Conservation (phyloP, 2,888 invertebrate species). For the Eretmocerus hayati region DNA sequence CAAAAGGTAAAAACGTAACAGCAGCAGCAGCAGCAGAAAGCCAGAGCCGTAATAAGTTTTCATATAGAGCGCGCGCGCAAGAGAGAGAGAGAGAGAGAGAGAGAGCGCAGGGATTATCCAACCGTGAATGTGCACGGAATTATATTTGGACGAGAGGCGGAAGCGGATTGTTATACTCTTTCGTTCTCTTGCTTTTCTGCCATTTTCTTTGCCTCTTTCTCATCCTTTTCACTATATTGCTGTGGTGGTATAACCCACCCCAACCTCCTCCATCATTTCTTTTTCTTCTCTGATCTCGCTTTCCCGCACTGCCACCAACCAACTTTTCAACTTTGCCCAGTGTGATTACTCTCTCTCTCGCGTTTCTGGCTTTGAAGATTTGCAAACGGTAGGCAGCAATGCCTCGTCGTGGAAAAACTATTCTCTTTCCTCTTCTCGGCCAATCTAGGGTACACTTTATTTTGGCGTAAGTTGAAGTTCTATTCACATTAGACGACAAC, state of each 20-base stretch:
- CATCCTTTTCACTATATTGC: constrained; percentile 17
- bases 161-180: constrained; percentile 40
- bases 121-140: constrained; percentile 45
- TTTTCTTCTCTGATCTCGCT: neutral
- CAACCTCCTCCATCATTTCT: neutral
- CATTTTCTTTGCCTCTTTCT: neutral
- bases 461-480: too few relatives aligned
- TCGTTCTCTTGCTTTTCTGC: constrained; percentile 20
- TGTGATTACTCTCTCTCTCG: too few relatives aligned
- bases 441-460: too few relatives aligned
- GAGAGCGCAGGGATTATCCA: constrained; percentile 42
- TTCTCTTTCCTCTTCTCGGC: too few relatives aligned
- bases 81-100: too few relatives aligned
- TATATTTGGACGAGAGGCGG: constrained; percentile 45
- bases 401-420: too few relatives aligned
- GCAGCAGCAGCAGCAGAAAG: constrained; percentile 27
- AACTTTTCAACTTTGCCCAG: too few relatives aligned
- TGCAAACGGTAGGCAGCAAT: too few relatives aligned
- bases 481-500: too few relatives aligned
- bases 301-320: too few relatives aligned
- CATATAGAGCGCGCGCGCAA: constrained; percentile 43
- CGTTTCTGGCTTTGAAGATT: too few relatives aligned
- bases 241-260: neutral
- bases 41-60: constrained; percentile 40
- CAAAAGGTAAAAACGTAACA: constrained; percentile 11